These are phyloP conservation scores for Slavum lentiscoides DNA, from an alignment of 2,888 invertebrate genomes.

Conservation along the genomic window DNA sequence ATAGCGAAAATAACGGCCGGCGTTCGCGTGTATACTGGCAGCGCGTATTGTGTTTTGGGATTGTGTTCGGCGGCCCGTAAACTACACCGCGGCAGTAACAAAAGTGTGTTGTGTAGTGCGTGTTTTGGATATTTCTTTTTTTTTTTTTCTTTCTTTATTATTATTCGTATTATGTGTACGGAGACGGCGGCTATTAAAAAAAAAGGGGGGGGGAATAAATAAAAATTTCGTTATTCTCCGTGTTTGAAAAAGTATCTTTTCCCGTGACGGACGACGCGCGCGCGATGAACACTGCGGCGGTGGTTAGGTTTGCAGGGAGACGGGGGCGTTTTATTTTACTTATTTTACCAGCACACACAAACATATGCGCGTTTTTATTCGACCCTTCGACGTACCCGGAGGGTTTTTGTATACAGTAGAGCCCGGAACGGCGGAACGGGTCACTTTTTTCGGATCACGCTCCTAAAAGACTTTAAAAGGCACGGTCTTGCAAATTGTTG, in stretches of 20 bases:
- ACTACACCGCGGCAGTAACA: constrained; percentile 22
- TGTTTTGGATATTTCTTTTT: not conserved
- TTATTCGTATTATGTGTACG: not conserved
- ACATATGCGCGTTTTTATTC: not conserved
- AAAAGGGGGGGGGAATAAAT: not conserved
- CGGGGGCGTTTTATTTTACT: constrained; percentile 21
- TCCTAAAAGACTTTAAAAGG: not conserved
- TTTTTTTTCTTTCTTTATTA: too few species aligned
- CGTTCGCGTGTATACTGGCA: too few species aligned
- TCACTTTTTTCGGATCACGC: too few species aligned
- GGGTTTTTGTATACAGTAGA: too few species aligned
- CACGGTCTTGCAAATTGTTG: too few species aligned
- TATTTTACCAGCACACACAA: too few species aligned
- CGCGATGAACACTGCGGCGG: not conserved
- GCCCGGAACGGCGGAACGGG: too few species aligned
- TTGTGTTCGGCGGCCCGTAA: constrained; percentile 46
- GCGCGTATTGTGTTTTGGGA: constrained; percentile 46
- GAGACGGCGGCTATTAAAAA: not conserved
- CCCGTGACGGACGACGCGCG: not conserved
- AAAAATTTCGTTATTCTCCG: constrained; percentile 23
- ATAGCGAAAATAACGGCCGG: not conserved
- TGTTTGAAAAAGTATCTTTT: constrained; percentile 24
- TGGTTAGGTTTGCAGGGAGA: not conserved
- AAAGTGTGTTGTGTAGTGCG: constrained; percentile 17
- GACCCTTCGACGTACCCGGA: constrained; percentile 6